Evolutionary conservation across 1,140 invertebrate species (phyloP).

Genomic region (Eulimnadia texana): DNA sequence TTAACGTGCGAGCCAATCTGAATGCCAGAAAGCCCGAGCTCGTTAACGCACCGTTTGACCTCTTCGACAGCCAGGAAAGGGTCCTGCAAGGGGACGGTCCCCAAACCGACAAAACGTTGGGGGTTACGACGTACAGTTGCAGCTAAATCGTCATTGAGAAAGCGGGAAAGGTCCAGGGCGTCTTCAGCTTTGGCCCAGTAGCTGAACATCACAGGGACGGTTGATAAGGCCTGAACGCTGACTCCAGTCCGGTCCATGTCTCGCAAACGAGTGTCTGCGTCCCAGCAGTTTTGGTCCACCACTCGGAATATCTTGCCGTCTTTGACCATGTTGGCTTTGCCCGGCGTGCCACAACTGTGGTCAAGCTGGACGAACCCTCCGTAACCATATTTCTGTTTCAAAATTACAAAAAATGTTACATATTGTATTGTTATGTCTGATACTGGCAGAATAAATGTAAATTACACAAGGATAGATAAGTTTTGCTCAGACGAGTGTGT

Average conservation of each 20-base stretch:
- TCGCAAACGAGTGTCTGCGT: slow-evolving; percentile 28
- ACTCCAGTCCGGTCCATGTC: slow-evolving; percentile 39
- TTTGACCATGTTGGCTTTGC: slow-evolving; percentile 37
- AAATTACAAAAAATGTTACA: not conserved
- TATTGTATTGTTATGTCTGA: slow-evolving; percentile 9
- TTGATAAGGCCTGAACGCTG: slow-evolving; percentile 42
- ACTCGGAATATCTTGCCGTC: slow-evolving; percentile 40
- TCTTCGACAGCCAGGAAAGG: slow-evolving; percentile 39
- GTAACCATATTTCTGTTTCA: slow-evolving; percentile 38
- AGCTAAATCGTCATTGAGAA: slow-evolving; percentile 41
- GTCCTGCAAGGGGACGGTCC: slow-evolving; percentile 42
- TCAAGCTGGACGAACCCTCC: slow-evolving; percentile 40
- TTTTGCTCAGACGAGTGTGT: too few relatives aligned
- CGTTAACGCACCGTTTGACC: slow-evolving; percentile 34
- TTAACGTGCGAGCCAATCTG: slow-evolving; percentile 46
- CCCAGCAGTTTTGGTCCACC: slow-evolving; percentile 41
- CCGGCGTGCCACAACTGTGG: slow-evolving; percentile 26
- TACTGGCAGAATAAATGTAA: slow-evolving; percentile 14
- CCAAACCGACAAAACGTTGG: slow-evolving; percentile 38
- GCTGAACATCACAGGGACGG: slow-evolving; percentile 48
- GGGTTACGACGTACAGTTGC: slow-evolving; percentile 33
- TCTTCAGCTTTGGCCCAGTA: slow-evolving; percentile 46
- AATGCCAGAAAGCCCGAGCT: slow-evolving; percentile 37
- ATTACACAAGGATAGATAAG: not conserved
- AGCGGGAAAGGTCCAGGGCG: slow-evolving; percentile 34